phyloP scores from a whole-genome alignment of 2,888 invertebrate genomes.

The Melanophora roralis region DNA sequence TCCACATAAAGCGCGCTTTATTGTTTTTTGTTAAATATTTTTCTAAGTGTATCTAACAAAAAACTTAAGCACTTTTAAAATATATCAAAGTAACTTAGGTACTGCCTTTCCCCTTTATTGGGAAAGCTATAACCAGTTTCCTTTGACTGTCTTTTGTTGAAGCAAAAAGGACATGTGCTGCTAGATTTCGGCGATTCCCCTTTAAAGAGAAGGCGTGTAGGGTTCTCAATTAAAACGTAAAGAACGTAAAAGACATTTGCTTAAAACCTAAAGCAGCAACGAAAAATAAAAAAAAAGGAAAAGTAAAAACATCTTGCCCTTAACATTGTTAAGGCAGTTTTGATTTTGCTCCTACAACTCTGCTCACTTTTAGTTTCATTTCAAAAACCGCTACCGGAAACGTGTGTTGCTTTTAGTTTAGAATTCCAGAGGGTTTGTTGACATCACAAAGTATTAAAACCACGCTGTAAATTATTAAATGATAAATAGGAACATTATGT shows the following conservation, averaged over 20 bases:
- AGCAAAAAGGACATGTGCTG: conserved; percentile 56
- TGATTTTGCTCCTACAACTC: conserved; percentile 67
- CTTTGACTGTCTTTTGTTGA: conserved; percentile 38
- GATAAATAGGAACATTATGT: conserved; percentile 38
- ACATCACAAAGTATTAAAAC: conserved; percentile 31
- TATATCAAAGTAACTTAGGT: conserved; percentile 15
- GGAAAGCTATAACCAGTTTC: conserved; percentile 10
- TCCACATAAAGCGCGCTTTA: too few relatives aligned
- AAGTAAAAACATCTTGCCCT: conserved; percentile 42
- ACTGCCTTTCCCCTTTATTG: conserved; percentile 13
- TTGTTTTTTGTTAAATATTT: background rate
- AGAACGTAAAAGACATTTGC: conserved; percentile 46
- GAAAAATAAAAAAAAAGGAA: background rate
- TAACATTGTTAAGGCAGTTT: conserved; percentile 66
- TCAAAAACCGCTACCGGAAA: conserved; percentile 70
- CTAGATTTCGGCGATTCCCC: conserved; percentile 12
- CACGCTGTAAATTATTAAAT: conserved; percentile 55
- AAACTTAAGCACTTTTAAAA: conserved; percentile 35
- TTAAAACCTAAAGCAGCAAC: background rate
- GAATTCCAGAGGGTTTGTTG: conserved; percentile 60
- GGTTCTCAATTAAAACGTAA: conserved; percentile 2
- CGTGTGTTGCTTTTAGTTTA: conserved; percentile 67
- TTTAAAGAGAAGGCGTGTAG: conserved; percentile 52
- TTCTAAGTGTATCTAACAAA: background rate
- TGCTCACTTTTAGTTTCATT: conserved; percentile 71